phyloP scores from a whole-genome alignment of 2,113 vertebrate species.

The Megaceryle torquata region DNA sequence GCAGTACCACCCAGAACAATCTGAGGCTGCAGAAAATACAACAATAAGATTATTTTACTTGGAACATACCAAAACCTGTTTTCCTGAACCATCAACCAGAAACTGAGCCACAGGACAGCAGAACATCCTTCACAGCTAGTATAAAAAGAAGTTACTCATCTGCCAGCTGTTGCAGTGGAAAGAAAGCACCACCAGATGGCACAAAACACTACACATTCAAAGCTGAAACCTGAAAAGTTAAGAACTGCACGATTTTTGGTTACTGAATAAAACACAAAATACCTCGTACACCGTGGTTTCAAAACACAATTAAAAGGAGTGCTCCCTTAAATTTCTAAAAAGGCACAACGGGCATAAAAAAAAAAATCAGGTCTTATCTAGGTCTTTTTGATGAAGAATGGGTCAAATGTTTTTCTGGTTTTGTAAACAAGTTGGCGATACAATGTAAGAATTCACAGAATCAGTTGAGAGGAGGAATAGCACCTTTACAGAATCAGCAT shows the following conservation, averaged over 20 bases:
- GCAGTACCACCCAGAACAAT: conserved; percentile 86
- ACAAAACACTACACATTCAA: conserved; percentile 12
- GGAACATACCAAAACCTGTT: accelerated
- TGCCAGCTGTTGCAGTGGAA: not conserved
- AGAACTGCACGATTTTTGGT: not conserved
- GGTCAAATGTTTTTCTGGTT: not conserved
- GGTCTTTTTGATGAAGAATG: not conserved
- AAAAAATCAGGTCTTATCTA: not conserved
- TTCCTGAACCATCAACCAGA: not conserved
- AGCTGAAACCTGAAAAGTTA: not conserved
- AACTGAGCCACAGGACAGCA: not conserved
- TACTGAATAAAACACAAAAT: not conserved
- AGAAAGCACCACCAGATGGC: conserved; percentile 65
- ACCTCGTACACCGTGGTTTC: not conserved
- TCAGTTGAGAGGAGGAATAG: not conserved
- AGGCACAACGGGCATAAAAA: not conserved
- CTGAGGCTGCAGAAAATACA: conserved; percentile 77
- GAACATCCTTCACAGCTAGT: not conserved
- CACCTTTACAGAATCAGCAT: not conserved
- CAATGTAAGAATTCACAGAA: not conserved
- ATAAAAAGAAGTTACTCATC: not conserved
- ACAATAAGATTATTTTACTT: not conserved
- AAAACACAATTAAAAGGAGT: not conserved
- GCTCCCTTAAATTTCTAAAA: not conserved
- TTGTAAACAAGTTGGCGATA: not conserved